Base-by-base conservation (phyloP, 2,888 invertebrate genomes). In the Andrena trimmerana region DNA sequence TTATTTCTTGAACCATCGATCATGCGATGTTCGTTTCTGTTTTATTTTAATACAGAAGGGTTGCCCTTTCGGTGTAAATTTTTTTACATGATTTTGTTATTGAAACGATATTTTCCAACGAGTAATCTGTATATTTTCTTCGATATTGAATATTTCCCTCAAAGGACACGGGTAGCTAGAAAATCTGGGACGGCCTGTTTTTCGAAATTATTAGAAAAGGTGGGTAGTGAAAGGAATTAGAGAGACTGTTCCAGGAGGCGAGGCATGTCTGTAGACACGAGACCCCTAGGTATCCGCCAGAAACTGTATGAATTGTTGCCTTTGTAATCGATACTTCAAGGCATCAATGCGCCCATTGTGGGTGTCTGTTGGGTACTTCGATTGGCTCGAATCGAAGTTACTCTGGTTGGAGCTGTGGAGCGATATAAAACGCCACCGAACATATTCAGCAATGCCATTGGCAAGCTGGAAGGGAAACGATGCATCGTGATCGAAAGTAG, bases 271-370 rank as follows among this genome's bases (percentile, higher is more conserved):
- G 42, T 24, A 24, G 63, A 24, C 59, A 33, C 27, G 70, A 42
- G 48, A 29, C 27, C 71, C 50, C 78, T 70, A 78, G 69, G 77
- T 71, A 76, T 85, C 80, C 42, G 52, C 33, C 42, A 54, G 73
- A 68, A 78, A 70, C 65, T 68, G 67, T 13, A 77, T 78, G 72
- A 84, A 83, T 76, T 91, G 90, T 92, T 92, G 87, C 78, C 88
- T 84, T 90, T 89, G 92, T 91, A 92, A 92, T 87, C 85, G 91
- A 92, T 91, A 91, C 71, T 68, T 79, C 29, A 36, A 72, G 76
- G 87, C 76, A 86, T 92, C 90, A 93, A 92, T 92, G 92, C 88
- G 78, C 66, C 86, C 91, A 90, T 90, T 93, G 92, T 92, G 78
- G 78, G 66, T 52, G 33, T 74, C 75, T 48, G 59, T 67, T 82